phyloP scores from a whole-genome alignment of 2,888 invertebrate species.

The Cordilura impudica region DNA sequence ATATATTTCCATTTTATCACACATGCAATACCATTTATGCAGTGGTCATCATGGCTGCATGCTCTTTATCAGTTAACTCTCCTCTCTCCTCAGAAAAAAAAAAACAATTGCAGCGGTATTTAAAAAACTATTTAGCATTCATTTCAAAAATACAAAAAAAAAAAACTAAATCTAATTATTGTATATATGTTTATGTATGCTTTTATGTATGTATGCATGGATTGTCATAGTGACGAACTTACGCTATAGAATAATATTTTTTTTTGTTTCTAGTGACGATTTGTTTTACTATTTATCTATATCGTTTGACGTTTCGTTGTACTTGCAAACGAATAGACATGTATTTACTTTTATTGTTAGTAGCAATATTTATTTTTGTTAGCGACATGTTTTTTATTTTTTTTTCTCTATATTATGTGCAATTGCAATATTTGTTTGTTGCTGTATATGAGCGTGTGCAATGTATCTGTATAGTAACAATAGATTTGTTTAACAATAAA shows the following conservation, averaged over 20 bases:
- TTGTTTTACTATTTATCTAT: constrained; percentile 24
- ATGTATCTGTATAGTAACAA: constrained; percentile 34
- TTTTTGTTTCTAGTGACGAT: constrained; percentile 4
- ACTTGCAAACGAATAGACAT: neutral
- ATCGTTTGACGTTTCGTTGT: constrained; percentile 22
- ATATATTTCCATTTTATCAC: constrained; percentile 12
- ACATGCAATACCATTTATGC: constrained; percentile 50
- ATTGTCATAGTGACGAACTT: constrained; percentile 38
- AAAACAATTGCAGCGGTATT: constrained; percentile 22
- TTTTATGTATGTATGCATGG: too few relatives aligned
- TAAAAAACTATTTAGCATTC: constrained; percentile 59
- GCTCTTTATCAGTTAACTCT: neutral
- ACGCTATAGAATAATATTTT: neutral
- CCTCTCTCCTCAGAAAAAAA: neutral
- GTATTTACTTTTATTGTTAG: constrained; percentile 49
- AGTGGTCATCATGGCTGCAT: constrained; percentile 29
- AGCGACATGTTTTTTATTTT: constrained; percentile 33
- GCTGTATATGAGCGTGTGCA: neutral
- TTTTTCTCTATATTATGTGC: neutral
- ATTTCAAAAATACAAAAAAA: constrained; percentile 41
- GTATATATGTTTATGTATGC: too few relatives aligned
- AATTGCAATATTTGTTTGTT: constrained; percentile 35
- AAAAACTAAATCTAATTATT: neutral
- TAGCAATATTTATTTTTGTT: constrained; percentile 25
- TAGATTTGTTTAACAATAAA: constrained; percentile 59